Evolutionary conservation across 2,888 invertebrate genomes (phyloP).

Genomic region (Suillia variegata): DNA sequence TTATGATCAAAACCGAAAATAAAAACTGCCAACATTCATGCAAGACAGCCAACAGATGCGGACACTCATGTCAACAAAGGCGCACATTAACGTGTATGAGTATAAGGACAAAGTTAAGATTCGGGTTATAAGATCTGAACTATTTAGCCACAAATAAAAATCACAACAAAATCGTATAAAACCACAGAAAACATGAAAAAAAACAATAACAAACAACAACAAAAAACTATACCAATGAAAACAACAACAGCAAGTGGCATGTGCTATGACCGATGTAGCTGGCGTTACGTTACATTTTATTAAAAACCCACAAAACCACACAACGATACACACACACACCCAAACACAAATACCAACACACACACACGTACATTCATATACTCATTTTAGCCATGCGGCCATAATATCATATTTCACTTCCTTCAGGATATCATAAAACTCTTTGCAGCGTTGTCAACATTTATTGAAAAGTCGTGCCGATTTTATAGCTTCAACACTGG

Average conservation of each 20-base stretch:
- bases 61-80: too few relatives aligned
- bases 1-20: too few relatives aligned
- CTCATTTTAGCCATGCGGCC: constrained; percentile 10
- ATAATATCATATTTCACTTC: constrained; percentile 61
- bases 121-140: too few relatives aligned
- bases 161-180: background rate
- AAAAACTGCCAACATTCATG: too few relatives aligned
- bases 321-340: background rate
- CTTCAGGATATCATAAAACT: constrained; percentile 62
- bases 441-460: constrained; percentile 58
- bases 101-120: too few relatives aligned
- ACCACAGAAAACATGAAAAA: background rate
- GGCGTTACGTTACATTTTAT: constrained; percentile 29
- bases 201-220: background rate
- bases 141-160: constrained; percentile 2
- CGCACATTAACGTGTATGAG: too few relatives aligned
- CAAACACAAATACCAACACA: background rate
- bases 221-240: constrained; percentile 24
- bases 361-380: background rate
- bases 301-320: constrained; percentile 31
- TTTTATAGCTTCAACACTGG: constrained; percentile 54
- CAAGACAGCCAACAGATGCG: too few relatives aligned
- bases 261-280: constrained; percentile 22
- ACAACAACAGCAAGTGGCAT: constrained; percentile 20
- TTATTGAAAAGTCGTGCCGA: constrained; percentile 62